Base-by-base conservation (phyloP, 2,888 invertebrate genomes). In the Platycnemis pennipes region DNA sequence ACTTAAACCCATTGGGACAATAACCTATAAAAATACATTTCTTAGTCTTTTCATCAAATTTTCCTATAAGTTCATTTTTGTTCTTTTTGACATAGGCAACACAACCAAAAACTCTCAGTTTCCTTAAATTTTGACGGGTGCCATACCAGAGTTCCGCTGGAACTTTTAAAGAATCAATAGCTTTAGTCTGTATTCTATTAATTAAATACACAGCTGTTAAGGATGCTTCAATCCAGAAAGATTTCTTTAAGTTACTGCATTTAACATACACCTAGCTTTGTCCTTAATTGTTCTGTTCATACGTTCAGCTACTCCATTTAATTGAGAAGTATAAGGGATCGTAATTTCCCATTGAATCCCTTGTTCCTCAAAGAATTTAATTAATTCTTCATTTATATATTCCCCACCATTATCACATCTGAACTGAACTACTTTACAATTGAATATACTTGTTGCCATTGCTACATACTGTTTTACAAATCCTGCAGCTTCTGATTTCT, bases 11-110 rank as follows among this genome's bases (percentile, higher is more conserved):
- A 56, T 56, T 56, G 13, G 56, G 16, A 56, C 56, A 56, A 56
- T 56, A 56, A 56, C 56, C 56, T 56, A 56, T 56, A 56, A 56
- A 56, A 56, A 56, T 56, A 56, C 56, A 56, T 56, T 56, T 56
- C 56, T 56, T 56, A 56, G 56, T 16, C 56, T 56, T 56, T 16
- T 56, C 56, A 16, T 56, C 56, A 56, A 56, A 56, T 56, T 56
- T 56, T 56, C 56, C 56, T 56, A 19, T 56, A 56, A 56, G 56
- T 56, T 56, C 56, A 56, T 56, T 56, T 56, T 56, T 56, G 5
- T 19, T 22, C 56, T 56, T 56, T 56, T 56, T 56, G 56, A 56
- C 56, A 56, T 56, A 56, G 56, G 56, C 56, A 56, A 3, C 56
- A 56, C 56, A 56, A 56, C 56, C 56, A 56, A 56, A 56, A 56